These are phyloP conservation scores for Garrulus glandarius DNA, from an alignment of 2,797 vertebrate genomes.

Conservation along the genomic window DNA sequence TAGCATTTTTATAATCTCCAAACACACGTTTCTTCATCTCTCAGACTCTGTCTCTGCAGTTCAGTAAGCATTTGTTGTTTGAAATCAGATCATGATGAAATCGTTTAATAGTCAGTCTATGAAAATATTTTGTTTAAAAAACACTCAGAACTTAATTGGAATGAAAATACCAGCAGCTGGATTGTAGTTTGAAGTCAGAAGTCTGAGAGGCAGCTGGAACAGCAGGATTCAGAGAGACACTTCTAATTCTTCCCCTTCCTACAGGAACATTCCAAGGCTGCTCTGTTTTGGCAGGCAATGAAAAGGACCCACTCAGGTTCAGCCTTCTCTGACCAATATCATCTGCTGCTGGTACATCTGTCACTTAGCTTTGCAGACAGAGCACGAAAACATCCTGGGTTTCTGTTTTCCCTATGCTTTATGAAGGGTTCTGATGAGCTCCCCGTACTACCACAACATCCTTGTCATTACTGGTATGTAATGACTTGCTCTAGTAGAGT, in stretches of 20 bases:
- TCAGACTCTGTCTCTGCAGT: not conserved
- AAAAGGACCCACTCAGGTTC: not conserved
- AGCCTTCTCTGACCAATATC: not conserved
- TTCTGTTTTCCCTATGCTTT: not conserved
- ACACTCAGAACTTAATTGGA: conserved; percentile 56
- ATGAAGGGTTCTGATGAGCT: not conserved
- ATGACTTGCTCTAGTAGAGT: not conserved
- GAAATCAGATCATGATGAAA: conserved; percentile 60
- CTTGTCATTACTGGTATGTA: not conserved
- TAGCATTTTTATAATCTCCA: conserved; percentile 58
- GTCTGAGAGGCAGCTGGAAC: conserved; percentile 48
- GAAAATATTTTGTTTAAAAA: conserved; percentile 68
- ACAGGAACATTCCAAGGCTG: not conserved
- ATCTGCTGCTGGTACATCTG: not conserved
- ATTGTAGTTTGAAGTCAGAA: conserved; percentile 1
- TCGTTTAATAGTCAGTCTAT: conserved; percentile 2
- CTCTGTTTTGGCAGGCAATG: conserved; percentile 32
- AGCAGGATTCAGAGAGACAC: not conserved
- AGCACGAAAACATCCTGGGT: not conserved
- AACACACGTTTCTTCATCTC: conserved; percentile 31
- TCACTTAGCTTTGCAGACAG: not conserved
- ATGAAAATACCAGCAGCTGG: conserved; percentile 59
- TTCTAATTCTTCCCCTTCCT: conserved; percentile 23
- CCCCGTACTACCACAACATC: not conserved
- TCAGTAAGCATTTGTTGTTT: conserved; percentile 32